Conservation (phyloP, 64 coral and sea anemone genomes). For the Dendronephthya gigantea region DNA sequence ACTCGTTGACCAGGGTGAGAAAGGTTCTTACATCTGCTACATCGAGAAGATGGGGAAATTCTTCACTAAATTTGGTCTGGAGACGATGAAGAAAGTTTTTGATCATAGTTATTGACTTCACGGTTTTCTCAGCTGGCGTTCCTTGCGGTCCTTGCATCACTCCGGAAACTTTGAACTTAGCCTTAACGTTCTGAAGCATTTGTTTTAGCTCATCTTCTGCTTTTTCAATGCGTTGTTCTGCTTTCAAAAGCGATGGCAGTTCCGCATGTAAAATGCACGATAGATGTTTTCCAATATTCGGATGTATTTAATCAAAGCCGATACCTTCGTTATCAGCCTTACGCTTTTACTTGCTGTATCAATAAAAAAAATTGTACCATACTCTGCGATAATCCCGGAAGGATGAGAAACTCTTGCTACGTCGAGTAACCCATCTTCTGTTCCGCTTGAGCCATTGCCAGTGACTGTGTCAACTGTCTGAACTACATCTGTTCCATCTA, state of each 20-base stretch:
- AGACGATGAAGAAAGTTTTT: conserved; percentile 52
- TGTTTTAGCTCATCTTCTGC: conserved; percentile 33
- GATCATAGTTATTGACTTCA: conserved; percentile 31
- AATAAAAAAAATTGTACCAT: conserved; percentile 25
- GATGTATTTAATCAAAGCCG: conserved; percentile 40
- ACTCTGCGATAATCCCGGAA: background rate
- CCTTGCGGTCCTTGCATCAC: conserved; percentile 51
- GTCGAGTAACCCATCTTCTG: conserved; percentile 5
- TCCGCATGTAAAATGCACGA: conserved; percentile 35
- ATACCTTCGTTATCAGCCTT: conserved; percentile 25
- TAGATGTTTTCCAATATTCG: conserved; percentile 52
- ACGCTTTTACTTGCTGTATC: conserved; percentile 48
- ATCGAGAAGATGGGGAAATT: conserved; percentile 35
- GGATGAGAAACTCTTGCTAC: conserved; percentile 27
- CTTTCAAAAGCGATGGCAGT: conserved; percentile 36
- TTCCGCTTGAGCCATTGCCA: conserved; percentile 41
- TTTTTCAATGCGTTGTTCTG: conserved; percentile 37
- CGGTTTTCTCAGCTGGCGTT: conserved; percentile 37
- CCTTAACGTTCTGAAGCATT: conserved; percentile 40
- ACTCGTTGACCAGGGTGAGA: conserved; percentile 31
- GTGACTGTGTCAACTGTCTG: conserved; percentile 28
- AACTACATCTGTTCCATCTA: background rate
- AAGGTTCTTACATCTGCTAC: conserved; percentile 36
- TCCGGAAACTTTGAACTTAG: conserved; percentile 48
- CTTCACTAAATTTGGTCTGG: conserved; percentile 34